A percentile compares a stretch with the other conserved stretches of the same genome.
These are phyloP conservation scores for Bombus sibiricus DNA, from an alignment of 1,140 invertebrate genomes.

Conservation along the genomic window DNA sequence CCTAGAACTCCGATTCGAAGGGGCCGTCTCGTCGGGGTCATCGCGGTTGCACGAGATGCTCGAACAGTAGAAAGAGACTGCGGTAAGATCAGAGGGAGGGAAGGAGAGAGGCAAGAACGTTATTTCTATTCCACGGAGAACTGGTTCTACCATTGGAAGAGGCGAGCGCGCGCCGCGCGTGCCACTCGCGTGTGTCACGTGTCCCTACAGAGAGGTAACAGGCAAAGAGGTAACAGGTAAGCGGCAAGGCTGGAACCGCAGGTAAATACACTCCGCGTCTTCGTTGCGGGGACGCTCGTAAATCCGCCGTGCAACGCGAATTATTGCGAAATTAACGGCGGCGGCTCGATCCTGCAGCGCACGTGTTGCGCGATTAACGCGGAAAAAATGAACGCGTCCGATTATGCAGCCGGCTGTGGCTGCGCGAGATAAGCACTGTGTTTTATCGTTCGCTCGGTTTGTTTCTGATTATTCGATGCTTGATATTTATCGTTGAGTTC, in stretches of 20 bases:
- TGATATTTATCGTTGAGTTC: not conserved
- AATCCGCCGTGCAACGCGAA: conserved; percentile 19
- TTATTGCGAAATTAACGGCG: conserved; percentile 40
- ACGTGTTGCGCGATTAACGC: conserved; percentile 20
- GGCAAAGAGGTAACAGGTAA: conserved; percentile 68
- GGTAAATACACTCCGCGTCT: conserved; percentile 57
- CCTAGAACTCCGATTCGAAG: conserved; percentile 10
- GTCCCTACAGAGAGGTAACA: conserved; percentile 64
- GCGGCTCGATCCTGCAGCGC: not conserved
- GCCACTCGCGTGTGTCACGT: conserved; percentile 82
- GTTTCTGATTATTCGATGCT: not conserved
- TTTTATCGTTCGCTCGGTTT: not conserved
- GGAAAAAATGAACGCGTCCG: not conserved
- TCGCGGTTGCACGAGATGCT: not conserved
- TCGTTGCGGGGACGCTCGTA: conserved; percentile 29
- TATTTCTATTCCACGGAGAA: conserved; percentile 79
- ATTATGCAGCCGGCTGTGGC: not conserved
- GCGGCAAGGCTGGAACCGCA: conserved; percentile 55
- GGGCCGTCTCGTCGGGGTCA: conserved; percentile 19
- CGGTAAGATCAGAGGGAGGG: not conserved
- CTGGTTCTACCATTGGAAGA: conserved; percentile 78
- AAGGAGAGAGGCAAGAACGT: conserved; percentile 40
- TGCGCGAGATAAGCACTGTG: not conserved
- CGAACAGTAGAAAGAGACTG: conserved; percentile 22
- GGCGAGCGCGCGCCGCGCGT: conserved; percentile 79